A percentile compares a stretch with the other conserved stretches of the same genome.
These are phyloP conservation scores for Oasisia sp. DNA, from an alignment of 2,888 invertebrate species.

Conservation along the genomic window DNA sequence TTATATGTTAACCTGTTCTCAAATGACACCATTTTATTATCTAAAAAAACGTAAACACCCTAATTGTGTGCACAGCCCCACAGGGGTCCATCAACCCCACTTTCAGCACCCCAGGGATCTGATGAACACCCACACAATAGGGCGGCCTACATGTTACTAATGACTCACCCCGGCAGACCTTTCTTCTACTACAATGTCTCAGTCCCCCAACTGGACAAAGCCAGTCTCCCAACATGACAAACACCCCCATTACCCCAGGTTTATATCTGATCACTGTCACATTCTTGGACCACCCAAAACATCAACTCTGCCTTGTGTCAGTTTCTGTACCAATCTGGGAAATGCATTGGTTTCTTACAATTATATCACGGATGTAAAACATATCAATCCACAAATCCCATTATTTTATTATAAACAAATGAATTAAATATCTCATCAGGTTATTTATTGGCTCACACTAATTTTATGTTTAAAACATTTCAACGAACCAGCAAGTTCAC, in stretches of 20 bases:
- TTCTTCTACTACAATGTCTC: background rate
- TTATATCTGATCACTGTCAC: background rate
- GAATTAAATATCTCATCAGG: background rate
- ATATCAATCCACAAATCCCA: background rate
- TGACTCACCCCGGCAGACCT: background rate
- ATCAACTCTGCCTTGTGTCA: background rate
- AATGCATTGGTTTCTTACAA: background rate
- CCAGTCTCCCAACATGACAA: background rate
- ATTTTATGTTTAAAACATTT: too few species aligned
- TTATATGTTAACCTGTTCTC: background rate
- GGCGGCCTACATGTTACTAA: background rate
- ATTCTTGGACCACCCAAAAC: background rate
- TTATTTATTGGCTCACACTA: too few species aligned
- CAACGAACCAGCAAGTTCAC: too few species aligned
- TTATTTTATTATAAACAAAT: background rate
- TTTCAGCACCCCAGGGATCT: background rate
- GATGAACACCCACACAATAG: background rate
- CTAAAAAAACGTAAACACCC: background rate
- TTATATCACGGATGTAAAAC: background rate
- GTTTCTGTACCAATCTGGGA: background rate
- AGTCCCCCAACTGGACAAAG: background rate
- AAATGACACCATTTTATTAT: constrained; percentile 1
- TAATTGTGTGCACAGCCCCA: background rate
- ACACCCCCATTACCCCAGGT: background rate
- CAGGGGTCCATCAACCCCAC: background rate